phyloP scores from a whole-genome alignment of 2,888 invertebrate genomes.

The Anoncus sp. region DNA sequence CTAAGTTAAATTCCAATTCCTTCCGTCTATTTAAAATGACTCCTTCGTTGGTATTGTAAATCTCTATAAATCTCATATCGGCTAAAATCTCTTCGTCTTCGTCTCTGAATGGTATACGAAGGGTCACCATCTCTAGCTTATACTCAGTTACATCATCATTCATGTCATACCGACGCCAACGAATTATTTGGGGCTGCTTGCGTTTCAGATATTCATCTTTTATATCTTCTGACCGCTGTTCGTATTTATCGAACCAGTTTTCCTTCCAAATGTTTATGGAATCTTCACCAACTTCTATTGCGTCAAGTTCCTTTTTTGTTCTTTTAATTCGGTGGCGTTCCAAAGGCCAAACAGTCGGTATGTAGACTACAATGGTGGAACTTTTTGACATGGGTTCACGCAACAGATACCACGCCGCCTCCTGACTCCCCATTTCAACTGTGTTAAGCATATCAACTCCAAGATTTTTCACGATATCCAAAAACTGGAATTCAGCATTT shows the following conservation, averaged over 20 bases:
- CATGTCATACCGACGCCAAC: constrained; percentile 79
- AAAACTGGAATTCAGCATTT: no score
- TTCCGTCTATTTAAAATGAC: constrained; percentile 70
- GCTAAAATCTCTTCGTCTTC: constrained; percentile 78
- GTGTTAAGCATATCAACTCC: no score
- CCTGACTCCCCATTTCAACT: constrained; percentile 78
- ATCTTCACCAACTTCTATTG: constrained; percentile 8
- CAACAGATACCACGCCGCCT: constrained; percentile 81
- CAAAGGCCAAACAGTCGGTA: constrained; percentile 70
- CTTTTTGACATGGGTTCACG: constrained; percentile 80
- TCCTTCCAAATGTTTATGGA: constrained; percentile 79
- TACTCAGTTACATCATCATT: constrained; percentile 74
- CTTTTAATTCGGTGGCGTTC: constrained; percentile 77
- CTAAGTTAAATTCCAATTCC: constrained; percentile 74
- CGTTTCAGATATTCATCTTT: background rate
- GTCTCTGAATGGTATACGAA: constrained; percentile 77
- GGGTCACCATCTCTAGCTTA: constrained; percentile 57
- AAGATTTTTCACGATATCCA: no score
- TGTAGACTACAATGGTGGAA: constrained; percentile 70
- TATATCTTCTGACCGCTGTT: constrained; percentile 75
- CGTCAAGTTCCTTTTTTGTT: constrained; percentile 74
- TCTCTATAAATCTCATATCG: constrained; percentile 73
- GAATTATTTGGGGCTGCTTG: constrained; percentile 67
- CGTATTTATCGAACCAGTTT: constrained; percentile 80
- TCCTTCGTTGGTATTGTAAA: constrained; percentile 73